phyloP scores from a whole-genome alignment of 1,140 invertebrate genomes.

The Drosophila erecta region DNA sequence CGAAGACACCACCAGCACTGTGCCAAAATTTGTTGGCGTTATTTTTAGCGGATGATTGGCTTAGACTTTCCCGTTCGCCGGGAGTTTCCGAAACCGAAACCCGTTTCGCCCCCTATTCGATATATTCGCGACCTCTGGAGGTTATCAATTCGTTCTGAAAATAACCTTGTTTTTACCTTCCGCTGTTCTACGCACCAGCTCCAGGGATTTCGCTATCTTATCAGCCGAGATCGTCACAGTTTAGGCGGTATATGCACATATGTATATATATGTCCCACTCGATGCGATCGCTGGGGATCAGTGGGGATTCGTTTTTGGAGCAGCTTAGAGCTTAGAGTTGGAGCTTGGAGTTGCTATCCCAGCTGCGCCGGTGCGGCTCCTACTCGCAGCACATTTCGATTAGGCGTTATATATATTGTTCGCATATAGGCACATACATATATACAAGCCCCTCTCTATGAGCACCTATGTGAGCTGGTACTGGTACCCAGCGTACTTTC shows the following conservation, averaged over 20 bases:
- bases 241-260: slow-evolving; percentile 28
- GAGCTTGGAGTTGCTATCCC: slow-evolving; percentile 21
- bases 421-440: neutral
- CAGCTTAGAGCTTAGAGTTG: slow-evolving; percentile 22
- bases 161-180: slow-evolving; percentile 60
- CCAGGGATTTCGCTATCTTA: slow-evolving; percentile 41
- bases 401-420: slow-evolving; percentile 62
- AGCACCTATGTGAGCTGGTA: slow-evolving; percentile 19
- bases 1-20: slow-evolving; percentile 40
- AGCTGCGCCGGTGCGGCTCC: slow-evolving; percentile 45
- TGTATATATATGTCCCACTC: neutral
- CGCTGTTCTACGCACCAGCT: slow-evolving; percentile 10
- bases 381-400: slow-evolving; percentile 74
- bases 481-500: slow-evolving; percentile 68
- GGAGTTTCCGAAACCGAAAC: slow-evolving; percentile 45
- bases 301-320: slow-evolving; percentile 9
- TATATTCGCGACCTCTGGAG: slow-evolving; percentile 57
- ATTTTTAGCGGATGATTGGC: slow-evolving; percentile 79
- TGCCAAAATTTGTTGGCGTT: slow-evolving; percentile 61
- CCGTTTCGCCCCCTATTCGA: slow-evolving; percentile 53
- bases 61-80: slow-evolving; percentile 58
- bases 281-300: neutral
- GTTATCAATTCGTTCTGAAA: slow-evolving; percentile 61
- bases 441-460: slow-evolving; percentile 24
- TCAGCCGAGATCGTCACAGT: slow-evolving; percentile 15